These are phyloP conservation scores for Charaxes varanes DNA, from an alignment of 1,140 invertebrate species.

Conservation along the genomic window DNA sequence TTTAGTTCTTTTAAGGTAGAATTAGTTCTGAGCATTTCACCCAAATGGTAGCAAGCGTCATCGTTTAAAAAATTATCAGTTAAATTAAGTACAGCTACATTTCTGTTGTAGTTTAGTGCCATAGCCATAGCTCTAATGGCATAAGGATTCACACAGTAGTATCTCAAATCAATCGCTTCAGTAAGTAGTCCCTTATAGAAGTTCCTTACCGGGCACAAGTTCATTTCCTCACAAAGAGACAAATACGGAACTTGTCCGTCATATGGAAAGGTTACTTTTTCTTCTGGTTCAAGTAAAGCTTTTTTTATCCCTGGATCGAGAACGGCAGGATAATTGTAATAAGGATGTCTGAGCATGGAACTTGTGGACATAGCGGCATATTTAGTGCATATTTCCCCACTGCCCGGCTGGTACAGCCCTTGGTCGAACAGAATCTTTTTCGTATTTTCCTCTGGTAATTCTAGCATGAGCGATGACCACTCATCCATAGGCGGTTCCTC, in stretches of 20 bases:
- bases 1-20: constrained; percentile 49
- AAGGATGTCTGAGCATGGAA: constrained; percentile 58
- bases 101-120: constrained; percentile 53
- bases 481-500: constrained; percentile 44
- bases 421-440: constrained; percentile 30
- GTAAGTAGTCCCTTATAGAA: constrained; percentile 50
- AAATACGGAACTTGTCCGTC: constrained; percentile 64
- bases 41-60: constrained; percentile 56
- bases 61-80: constrained; percentile 61
- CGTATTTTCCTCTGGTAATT: constrained; percentile 27
- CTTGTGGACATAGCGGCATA: constrained; percentile 61
- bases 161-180: constrained; percentile 57
- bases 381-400: constrained; percentile 47
- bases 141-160: constrained; percentile 61
- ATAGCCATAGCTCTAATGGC: constrained; percentile 54
- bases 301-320: constrained; percentile 65
- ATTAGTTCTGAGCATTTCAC: constrained; percentile 60
- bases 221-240: constrained; percentile 55
- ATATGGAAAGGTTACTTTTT: constrained; percentile 39
- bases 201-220: constrained; percentile 49
- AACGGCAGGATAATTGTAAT: constrained; percentile 65
- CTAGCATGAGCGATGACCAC: constrained; percentile 44
- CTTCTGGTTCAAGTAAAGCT: constrained; percentile 55
- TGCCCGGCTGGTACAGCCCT: constrained; percentile 39
- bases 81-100: constrained; percentile 51